Conservation (phyloP, 2,888 invertebrate genomes). For the Eristalinus sepulchralis region DNA sequence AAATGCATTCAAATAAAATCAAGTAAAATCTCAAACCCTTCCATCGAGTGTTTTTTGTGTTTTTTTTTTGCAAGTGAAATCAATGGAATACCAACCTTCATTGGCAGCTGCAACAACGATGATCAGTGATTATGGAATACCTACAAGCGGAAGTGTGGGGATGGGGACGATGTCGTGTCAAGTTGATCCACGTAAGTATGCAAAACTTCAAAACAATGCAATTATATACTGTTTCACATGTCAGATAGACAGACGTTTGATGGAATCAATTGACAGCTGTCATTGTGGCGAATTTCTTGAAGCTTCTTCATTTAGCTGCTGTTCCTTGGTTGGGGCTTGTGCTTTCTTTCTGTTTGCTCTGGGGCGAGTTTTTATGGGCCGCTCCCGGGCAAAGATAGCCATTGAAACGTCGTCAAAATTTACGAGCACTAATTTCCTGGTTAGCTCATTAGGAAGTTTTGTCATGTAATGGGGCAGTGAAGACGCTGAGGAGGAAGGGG, state of each 20-base stretch:
- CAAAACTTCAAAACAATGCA: neutral
- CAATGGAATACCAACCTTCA: constrained; percentile 33
- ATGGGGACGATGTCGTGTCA: constrained; percentile 33
- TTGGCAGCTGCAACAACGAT: constrained; percentile 31
- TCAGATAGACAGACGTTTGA: neutral
- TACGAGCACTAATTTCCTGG: constrained; percentile 13
- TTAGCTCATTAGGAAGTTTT: constrained; percentile 19
- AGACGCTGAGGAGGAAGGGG: neutral
- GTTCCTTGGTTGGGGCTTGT: neutral
- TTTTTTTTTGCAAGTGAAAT: constrained; percentile 27
- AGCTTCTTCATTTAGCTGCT: neutral
- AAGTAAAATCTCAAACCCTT: constrained; percentile 18
- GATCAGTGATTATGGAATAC: constrained; percentile 48
- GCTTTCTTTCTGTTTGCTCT: neutral
- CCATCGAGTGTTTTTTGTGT: neutral
- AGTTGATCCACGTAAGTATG: constrained; percentile 57
- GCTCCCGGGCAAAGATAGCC: constrained; percentile 6
- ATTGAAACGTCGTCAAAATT: constrained; percentile 15
- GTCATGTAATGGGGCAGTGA: constrained; percentile 11
- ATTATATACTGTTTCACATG: neutral
- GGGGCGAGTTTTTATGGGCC: constrained; percentile 5
- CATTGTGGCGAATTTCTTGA: neutral
- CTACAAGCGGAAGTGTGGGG: constrained; percentile 19
- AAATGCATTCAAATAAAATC: constrained; percentile 41
- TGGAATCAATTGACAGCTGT: constrained; percentile 9